phyloP scores from a whole-genome alignment of 2,888 invertebrate species.

The Drosophila incognita region DNA sequence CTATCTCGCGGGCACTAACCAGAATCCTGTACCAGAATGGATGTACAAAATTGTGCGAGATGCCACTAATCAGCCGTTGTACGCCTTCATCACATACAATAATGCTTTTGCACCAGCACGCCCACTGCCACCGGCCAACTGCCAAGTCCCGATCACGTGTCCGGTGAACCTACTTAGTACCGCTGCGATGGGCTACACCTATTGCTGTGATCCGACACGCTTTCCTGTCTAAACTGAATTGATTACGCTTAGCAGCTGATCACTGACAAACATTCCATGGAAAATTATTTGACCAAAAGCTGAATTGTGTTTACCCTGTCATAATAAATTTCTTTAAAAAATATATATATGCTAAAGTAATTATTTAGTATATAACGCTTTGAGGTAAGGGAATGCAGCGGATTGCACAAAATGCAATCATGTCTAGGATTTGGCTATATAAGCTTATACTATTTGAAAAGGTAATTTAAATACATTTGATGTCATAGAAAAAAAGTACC shows the following conservation, averaged over 20 bases:
- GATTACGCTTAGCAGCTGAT: background rate
- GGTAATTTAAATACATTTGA: no score
- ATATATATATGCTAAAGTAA: no score
- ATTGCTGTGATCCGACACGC: constrained; percentile 17
- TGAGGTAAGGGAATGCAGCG: no score
- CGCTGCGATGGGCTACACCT: constrained; percentile 1
- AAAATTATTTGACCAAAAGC: background rate
- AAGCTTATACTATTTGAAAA: no score
- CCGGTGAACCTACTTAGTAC: background rate
- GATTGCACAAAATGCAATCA: no score
- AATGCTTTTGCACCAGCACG: constrained; percentile 6
- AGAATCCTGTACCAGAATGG: constrained; percentile 11
- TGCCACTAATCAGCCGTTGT: background rate
- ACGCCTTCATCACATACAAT: constrained; percentile 31
- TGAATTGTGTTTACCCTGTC: no score
- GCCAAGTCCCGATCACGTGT: constrained; percentile 4
- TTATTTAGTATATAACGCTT: no score
- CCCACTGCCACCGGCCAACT: constrained; percentile 6
- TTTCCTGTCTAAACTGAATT: constrained; percentile 2
- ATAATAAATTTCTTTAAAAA: background rate
- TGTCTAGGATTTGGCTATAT: no score
- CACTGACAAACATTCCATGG: background rate
- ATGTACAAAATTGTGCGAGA: constrained; percentile 15
- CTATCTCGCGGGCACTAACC: background rate
- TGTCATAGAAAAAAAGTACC: no score